These are phyloP conservation scores for Salvator merianae DNA, from an alignment of 2,113 vertebrate species.

Conservation along the genomic window DNA sequence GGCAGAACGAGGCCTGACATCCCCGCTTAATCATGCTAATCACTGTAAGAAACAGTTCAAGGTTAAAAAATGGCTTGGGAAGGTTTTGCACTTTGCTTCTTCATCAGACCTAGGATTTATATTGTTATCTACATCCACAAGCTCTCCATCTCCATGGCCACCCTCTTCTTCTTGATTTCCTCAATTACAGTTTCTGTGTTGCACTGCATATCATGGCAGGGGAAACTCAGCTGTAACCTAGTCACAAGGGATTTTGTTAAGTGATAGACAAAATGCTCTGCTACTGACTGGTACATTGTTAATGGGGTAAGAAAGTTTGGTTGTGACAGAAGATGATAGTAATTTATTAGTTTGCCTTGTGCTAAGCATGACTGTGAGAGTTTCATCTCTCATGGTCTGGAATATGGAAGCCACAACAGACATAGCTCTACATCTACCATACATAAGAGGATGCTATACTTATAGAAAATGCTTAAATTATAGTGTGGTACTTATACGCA, in stretches of 20 bases:
- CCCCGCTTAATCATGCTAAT: slow-evolving; percentile 25
- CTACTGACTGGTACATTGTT: neutral
- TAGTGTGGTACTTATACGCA: no score
- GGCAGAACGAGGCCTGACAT: slow-evolving; percentile 3
- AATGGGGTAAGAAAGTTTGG: neutral
- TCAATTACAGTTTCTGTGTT: neutral
- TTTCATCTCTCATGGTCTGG: neutral
- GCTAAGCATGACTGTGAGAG: neutral
- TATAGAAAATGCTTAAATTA: no score
- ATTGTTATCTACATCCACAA: neutral
- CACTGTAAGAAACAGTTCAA: slow-evolving; percentile 15
- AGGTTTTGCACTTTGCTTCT: neutral
- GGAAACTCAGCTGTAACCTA: neutral
- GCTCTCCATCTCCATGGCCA: neutral
- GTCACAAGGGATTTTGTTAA: neutral
- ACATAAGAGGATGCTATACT: neutral
- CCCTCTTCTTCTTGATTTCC: neutral
- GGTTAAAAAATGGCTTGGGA: slow-evolving; percentile 15
- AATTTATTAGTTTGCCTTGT: neutral
- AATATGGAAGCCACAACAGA: neutral
- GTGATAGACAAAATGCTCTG: neutral
- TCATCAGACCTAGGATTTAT: neutral
- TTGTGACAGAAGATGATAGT: neutral
- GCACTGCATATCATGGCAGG: neutral
- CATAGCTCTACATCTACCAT: neutral